Evolutionary conservation across 2,888 invertebrate genomes (phyloP).

Genomic region (Xestoiulus laeticollis): DNA sequence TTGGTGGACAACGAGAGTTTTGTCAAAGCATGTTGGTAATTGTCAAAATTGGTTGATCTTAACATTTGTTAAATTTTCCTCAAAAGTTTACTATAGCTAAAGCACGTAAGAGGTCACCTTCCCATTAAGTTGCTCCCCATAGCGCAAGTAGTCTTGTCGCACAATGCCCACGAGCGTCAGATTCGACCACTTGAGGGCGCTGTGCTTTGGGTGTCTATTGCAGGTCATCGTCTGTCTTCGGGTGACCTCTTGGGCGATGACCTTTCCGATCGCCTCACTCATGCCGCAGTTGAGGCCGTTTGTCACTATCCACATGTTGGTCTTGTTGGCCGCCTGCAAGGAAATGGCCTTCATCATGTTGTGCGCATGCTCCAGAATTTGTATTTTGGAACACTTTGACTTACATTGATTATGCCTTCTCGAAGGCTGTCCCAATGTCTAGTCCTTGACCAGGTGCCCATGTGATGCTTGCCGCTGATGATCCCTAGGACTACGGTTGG

Average conservation of each 20-base stretch:
- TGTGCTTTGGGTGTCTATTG: conserved; percentile 56
- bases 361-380: not conserved
- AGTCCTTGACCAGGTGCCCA: conserved; percentile 55
- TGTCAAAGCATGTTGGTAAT: too few species aligned
- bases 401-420: conserved; percentile 57
- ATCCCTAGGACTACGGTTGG: conserved; percentile 58
- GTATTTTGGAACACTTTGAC: not conserved
- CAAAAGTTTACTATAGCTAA: not conserved
- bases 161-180: conserved; percentile 61
- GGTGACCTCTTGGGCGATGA: conserved; percentile 61
- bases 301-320: conserved; percentile 63
- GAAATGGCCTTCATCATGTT: not conserved
- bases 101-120: conserved; percentile 53
- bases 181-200: conserved; percentile 53
- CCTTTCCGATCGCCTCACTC: conserved; percentile 63
- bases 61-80: too few species aligned
- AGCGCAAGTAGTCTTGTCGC: conserved; percentile 57
- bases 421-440: conserved; percentile 57
- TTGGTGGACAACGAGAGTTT: too few species aligned
- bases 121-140: conserved; percentile 57
- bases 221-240: conserved; percentile 59
- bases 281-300: conserved; percentile 62
- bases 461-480: conserved; percentile 56
- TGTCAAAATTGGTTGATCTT: too few species aligned
- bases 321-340: conserved; percentile 62